Evolutionary conservation across 1,140 invertebrate genomes (phyloP).

Genomic region (Stegodyphus dumicola): DNA sequence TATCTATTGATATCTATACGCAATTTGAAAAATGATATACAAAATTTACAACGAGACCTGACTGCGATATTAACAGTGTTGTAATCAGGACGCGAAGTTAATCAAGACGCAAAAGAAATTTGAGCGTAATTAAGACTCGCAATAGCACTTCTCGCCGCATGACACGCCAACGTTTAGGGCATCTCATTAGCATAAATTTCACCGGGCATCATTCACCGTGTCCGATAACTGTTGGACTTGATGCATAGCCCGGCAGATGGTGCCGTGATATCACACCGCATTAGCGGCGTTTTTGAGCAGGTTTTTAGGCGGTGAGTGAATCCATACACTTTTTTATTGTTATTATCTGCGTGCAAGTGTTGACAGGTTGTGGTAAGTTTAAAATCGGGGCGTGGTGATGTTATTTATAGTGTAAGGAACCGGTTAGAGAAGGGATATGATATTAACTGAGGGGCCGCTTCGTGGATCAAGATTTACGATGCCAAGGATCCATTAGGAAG

Average conservation of each 20-base stretch:
- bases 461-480: constrained; percentile 16
- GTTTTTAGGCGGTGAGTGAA: neutral
- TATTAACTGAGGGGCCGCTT: constrained; percentile 10
- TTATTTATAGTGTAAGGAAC: constrained; percentile 1
- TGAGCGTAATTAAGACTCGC: too few species aligned
- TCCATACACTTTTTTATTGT: neutral
- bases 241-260: neutral
- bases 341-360: constrained; percentile 16
- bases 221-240: constrained; percentile 4
- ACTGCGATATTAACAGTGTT: too few species aligned
- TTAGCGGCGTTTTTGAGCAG: constrained; percentile 8
- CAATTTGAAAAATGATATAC: too few species aligned
- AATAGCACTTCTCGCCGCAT: too few species aligned
- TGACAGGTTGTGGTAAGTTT: constrained; percentile 30
- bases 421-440: constrained; percentile 1
- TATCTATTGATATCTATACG: too few species aligned
- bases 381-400: constrained; percentile 21
- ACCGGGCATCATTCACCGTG: neutral
- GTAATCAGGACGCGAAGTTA: too few species aligned
- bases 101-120: too few species aligned
- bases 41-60: too few species aligned
- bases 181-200: too few species aligned
- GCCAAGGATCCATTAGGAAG: constrained; percentile 7
- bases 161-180: too few species aligned
- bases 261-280: neutral